A percentile compares a stretch with the other conserved stretches of the same genome.
Conservation (phyloP, 2,113 vertebrate species). For the Dipodomys spectabilis region DNA sequence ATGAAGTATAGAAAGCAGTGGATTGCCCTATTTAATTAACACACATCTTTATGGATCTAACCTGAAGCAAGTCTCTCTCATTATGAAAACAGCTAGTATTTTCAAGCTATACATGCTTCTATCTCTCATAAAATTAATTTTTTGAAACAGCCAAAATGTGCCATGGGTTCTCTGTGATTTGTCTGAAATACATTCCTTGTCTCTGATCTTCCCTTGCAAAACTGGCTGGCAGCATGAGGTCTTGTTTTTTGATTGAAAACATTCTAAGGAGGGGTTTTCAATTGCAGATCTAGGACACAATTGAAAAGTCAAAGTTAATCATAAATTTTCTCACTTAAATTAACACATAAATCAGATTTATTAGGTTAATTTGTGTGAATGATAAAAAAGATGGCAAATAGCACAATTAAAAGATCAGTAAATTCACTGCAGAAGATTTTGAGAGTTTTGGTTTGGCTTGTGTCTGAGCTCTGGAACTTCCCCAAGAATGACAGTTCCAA, state of each 20-base stretch:
- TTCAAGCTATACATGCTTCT: background rate
- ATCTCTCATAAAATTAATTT: background rate
- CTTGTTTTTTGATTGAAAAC: conserved; percentile 71
- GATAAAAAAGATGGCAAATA: background rate
- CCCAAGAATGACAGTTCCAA: conserved; percentile 28
- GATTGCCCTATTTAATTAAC: conserved; percentile 13
- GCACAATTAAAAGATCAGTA: conserved; percentile 42
- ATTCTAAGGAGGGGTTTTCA: conserved; percentile 65
- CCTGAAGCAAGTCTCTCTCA: background rate
- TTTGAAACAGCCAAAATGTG: background rate
- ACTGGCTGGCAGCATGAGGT: conserved; percentile 31
- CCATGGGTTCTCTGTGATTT: background rate
- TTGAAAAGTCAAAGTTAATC: conserved; percentile 59
- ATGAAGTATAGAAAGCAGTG: background rate
- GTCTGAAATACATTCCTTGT: background rate
- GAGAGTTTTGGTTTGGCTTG: background rate
- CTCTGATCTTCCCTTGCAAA: conserved; percentile 57
- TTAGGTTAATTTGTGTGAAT: conserved; percentile 43
- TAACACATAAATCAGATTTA: background rate
- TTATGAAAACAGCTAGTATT: background rate
- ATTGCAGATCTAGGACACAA: background rate
- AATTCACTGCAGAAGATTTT: background rate
- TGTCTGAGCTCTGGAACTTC: conserved; percentile 42
- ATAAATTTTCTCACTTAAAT: conserved; percentile 54
- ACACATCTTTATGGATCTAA: background rate